phyloP scores from a whole-genome alignment of 2,888 invertebrate species.

The Rotaria socialis region DNA sequence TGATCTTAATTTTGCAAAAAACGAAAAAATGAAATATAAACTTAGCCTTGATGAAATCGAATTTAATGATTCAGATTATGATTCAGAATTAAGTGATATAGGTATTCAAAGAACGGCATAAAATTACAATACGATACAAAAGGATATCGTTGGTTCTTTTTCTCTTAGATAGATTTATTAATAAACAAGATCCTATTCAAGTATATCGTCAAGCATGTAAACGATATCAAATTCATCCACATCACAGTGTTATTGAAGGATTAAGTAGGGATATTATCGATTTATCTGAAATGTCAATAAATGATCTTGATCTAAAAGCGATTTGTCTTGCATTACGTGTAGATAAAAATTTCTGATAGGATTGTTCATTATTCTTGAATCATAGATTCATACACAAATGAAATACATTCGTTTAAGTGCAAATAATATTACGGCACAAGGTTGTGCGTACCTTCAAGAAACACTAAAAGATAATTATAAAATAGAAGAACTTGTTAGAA shows the following conservation, averaged over 20 bases:
- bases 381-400: slow-evolving; percentile 11
- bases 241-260: background rate
- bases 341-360: background rate
- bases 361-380: background rate
- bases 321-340: slow-evolving; percentile 34
- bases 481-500: background rate
- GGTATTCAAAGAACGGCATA: background rate
- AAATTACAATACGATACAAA: background rate
- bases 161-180: background rate
- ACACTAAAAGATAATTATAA: slow-evolving; percentile 9
- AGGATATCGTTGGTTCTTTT: background rate
- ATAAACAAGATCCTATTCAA: slow-evolving; percentile 31
- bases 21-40: background rate
- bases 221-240: slow-evolving; percentile 25
- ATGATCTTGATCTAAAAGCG: slow-evolving; percentile 31
- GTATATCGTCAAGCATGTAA: slow-evolving; percentile 27
- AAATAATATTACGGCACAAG: slow-evolving; percentile 19
- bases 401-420: background rate
- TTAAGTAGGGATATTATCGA: background rate
- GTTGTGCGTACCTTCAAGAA: slow-evolving; percentile 17
- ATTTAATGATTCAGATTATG: background rate
- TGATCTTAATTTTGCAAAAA: background rate
- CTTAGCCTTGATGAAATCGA: background rate
- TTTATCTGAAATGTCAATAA: slow-evolving; percentile 20
- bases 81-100: background rate